Evolutionary conservation across 2,113 vertebrate genomes (phyloP).

Genomic region (Uria aalge): DNA sequence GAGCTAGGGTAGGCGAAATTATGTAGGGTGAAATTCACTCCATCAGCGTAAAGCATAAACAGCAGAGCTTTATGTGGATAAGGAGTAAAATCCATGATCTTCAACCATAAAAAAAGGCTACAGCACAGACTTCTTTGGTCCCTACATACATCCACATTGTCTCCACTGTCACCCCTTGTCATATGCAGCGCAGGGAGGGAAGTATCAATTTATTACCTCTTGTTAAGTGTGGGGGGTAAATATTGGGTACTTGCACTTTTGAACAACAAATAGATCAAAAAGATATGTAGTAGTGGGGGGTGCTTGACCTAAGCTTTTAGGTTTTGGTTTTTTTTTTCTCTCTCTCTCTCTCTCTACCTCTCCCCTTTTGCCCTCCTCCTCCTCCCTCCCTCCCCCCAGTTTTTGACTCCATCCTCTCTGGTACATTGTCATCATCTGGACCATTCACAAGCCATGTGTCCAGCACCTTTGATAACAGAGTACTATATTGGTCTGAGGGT

Average conservation of each 20-base stretch:
- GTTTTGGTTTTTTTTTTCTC: neutral
- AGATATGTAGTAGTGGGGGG: neutral
- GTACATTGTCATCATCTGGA: neutral
- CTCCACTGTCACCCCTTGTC: neutral
- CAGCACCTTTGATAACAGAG: neutral
- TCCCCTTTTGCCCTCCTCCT: fast-evolving
- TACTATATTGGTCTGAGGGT: neutral
- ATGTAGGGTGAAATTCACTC: slow-evolving; percentile 47
- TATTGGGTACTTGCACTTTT: neutral
- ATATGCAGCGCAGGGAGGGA: neutral
- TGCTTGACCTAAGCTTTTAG: neutral
- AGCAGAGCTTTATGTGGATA: slow-evolving; percentile 9
- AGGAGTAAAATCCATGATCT: slow-evolving; percentile 1
- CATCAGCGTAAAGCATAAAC: slow-evolving; percentile 56
- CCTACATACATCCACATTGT: neutral
- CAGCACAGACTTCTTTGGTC: neutral
- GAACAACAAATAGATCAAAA: neutral
- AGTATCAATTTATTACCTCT: neutral
- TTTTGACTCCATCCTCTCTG: neutral
- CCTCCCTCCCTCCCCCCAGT: neutral
- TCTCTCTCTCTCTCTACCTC: neutral
- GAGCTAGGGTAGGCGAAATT: slow-evolving; percentile 41
- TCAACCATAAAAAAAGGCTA: neutral
- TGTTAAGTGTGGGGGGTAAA: neutral
- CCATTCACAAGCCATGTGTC: neutral